A percentile compares a stretch with the other conserved stretches of the same genome.
phyloP scores from a whole-genome alignment of 2,888 invertebrate species.

The Rhamphomyia laevipes region DNA sequence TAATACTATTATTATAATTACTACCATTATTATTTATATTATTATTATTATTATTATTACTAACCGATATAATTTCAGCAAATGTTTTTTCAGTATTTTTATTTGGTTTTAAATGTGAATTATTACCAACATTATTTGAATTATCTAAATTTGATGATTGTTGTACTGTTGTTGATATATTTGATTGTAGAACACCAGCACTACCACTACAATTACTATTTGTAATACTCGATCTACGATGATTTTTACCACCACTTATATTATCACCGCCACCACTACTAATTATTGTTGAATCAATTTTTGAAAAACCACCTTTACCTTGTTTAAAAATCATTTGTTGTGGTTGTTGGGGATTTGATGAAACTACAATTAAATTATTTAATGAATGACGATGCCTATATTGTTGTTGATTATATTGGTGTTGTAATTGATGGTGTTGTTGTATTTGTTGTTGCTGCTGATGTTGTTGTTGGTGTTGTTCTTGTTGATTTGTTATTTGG shows the following conservation, averaged over 20 bases:
- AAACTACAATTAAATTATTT: conserved; percentile 32
- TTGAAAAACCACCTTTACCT: conserved; percentile 28
- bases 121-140: conserved; percentile 3
- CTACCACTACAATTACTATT: conserved; percentile 14
- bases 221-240: conserved; percentile 22
- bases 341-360: conserved; percentile 30
- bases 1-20: conserved; percentile 16
- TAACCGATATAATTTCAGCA: conserved; percentile 34
- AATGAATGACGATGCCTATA: conserved; percentile 30
- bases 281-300: conserved; percentile 7
- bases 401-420: conserved; percentile 11
- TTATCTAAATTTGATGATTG: conserved; percentile 1
- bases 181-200: conserved; percentile 5
- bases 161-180: conserved; percentile 6
- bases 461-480: conserved; percentile 25
- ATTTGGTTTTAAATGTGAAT: not conserved
- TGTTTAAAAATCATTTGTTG: conserved; percentile 30
- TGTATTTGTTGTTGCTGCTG: conserved; percentile 16
- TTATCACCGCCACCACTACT: conserved; percentile 9
- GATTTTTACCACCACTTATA: conserved; percentile 10
- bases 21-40: conserved; percentile 15
- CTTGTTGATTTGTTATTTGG: conserved; percentile 14
- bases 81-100: conserved; percentile 25
- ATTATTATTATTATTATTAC: conserved; percentile 23
- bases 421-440: conserved; percentile 10